Evolutionary conservation across 2,888 invertebrate genomes (phyloP), one percentile per base, ranked within the genome.

Genomic region (Acleris sparsana): DNA sequence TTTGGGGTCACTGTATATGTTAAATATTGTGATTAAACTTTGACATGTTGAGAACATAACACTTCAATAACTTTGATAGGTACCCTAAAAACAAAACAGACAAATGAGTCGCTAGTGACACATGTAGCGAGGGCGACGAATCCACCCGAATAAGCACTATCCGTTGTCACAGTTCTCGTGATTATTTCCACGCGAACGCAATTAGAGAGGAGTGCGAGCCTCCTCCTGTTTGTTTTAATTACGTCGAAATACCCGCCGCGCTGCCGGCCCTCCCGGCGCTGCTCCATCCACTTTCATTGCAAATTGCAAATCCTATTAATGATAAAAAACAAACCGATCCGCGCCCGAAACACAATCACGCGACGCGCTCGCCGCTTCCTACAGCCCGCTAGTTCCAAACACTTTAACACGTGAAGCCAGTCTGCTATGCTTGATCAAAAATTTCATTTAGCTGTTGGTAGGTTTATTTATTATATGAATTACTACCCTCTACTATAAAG

Each of bases 151-250:
- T 75, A 78, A 75, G 69, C 69, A 75, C 75, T 78, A 82, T 83
- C 77, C 78, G 79, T 77, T 79, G 83, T 85, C 79, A 82, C 80
- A 84, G 84, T 83, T 80, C 75, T 82, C 80, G 85, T 88, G 87
- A 91, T 90, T 88, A 92, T 89, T 90, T 87, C 84, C 88, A 88
- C 87, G 83, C 84, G 85, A 86, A 87, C 85, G 87, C 89, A 91
- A 92, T 91, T 89, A 91, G 87, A 87, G 87, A 88, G 87, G 87
- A 89, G 88, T 89, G 87, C 82, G 81, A 81, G 84, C 85, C 86
- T 86, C 82, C 86, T 88, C 83, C 85, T 91, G 89, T 91, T 91
- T 91, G 91, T 90, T 91, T 92, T 92, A 91, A 92, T 92, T 92
- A 91, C 90, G 84, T 82, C 83, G 86, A 86, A 90, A 89, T 86